These are phyloP conservation scores for Pheosia gnoma DNA, from an alignment of 2,888 invertebrate genomes.

Conservation along the genomic window DNA sequence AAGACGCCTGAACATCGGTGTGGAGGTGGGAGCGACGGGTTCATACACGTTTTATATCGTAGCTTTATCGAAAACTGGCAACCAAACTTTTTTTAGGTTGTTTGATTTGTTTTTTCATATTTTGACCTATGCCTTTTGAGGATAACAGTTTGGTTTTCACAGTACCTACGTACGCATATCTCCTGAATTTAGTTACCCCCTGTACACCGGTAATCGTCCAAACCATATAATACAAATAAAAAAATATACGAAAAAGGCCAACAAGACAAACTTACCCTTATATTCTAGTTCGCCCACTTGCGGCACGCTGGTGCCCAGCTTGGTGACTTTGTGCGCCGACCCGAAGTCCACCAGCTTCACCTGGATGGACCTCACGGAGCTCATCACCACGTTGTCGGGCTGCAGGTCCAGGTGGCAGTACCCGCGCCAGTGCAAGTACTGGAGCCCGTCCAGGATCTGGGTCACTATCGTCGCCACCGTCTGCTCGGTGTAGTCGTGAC, in stretches of 20 bases:
- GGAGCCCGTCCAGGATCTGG: slow-evolving; percentile 94
- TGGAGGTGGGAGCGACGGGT: no score
- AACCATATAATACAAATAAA: no score
- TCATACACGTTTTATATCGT: no score
- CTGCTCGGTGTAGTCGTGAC: slow-evolving; percentile 96
- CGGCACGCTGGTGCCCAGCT: slow-evolving; percentile 89
- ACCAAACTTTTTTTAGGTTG: no score
- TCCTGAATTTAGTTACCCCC: no score
- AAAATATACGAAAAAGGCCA: neutral
- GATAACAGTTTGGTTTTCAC: no score
- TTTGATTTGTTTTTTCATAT: no score
- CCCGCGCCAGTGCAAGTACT: slow-evolving; percentile 97
- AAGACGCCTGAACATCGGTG: no score
- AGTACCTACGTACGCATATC: no score
- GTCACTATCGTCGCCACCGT: slow-evolving; percentile 93
- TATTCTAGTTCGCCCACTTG: slow-evolving; percentile 90
- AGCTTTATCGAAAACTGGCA: no score
- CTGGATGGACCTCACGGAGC: slow-evolving; percentile 91
- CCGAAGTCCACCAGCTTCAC: slow-evolving; percentile 97
- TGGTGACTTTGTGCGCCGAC: slow-evolving; percentile 91
- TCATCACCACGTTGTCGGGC: slow-evolving; percentile 97
- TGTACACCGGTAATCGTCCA: no score
- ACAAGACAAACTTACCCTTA: slow-evolving; percentile 76
- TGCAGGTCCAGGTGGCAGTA: slow-evolving; percentile 95
- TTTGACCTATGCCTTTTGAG: no score